phyloP scores from a whole-genome alignment of 2,113 vertebrate genomes.

The Stigmatopora argus region DNA sequence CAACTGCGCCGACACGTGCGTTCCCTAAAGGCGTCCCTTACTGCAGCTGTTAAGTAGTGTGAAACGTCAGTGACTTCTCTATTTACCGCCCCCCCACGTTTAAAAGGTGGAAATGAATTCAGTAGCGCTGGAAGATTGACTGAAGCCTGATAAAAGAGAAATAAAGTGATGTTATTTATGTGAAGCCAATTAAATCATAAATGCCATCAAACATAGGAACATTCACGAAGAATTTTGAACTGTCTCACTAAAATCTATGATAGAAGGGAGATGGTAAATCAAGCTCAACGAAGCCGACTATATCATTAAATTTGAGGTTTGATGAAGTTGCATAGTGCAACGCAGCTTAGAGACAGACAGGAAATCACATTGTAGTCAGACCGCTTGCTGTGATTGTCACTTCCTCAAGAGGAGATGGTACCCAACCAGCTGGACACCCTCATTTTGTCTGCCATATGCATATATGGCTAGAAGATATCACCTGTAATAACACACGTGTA shows the following conservation, averaged over 20 bases:
- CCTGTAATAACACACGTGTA: not conserved
- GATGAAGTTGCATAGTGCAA: conserved; percentile 58
- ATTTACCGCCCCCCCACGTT: conserved; percentile 19
- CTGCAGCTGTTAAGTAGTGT: conserved; percentile 42
- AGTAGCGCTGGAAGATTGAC: not conserved
- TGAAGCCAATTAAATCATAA: conserved; percentile 30
- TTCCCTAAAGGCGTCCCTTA: conserved; percentile 32
- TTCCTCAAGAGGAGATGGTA: conserved; percentile 36
- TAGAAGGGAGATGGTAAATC: not conserved
- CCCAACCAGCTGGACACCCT: conserved; percentile 24
- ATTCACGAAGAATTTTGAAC: conserved; percentile 9
- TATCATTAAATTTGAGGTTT: conserved; percentile 44
- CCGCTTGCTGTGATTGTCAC: conserved; percentile 25
- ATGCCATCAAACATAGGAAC: conserved; percentile 1
- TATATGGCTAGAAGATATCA: not conserved
- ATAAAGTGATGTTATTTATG: not conserved
- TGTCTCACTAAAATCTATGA: not conserved
- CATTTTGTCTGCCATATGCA: conserved; percentile 15
- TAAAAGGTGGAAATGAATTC: conserved; percentile 8
- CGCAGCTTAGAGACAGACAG: conserved; percentile 20
- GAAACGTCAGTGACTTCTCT: conserved; percentile 10
- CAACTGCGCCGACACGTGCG: conserved; percentile 27
- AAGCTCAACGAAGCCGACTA: not conserved
- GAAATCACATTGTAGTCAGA: conserved; percentile 19
- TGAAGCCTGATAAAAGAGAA: conserved; percentile 26